Base-by-base conservation (phyloP, 2,113 vertebrate species). In the Charina bottae region DNA sequence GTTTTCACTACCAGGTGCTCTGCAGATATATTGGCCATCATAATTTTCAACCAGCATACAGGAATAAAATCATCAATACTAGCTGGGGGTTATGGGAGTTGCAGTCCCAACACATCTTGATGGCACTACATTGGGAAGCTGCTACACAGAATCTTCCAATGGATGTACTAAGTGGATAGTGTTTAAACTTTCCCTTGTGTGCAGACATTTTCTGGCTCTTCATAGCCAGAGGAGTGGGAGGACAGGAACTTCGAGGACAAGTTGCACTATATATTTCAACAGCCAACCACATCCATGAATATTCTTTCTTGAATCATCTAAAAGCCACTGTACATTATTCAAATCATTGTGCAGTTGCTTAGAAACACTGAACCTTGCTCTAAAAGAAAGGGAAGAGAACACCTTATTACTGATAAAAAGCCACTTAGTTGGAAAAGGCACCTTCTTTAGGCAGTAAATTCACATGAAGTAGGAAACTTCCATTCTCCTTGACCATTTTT, bases 301-400 rank as follows among this genome's bases (percentile, higher is more conserved):
- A 86, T 90, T 90, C 24, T 87, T 56, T 60, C 55, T 60, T 83
- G 62, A 11, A 83, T 55, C 42, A 78, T 94, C 93, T 42, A 54
- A 62, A 59, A 83, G 56, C 42, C 85, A 93, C 87, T 86, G 46
- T 93, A 84, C 46, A 37, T 93, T 87, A 83, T 90, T 90, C 92
- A 83, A 60, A 83, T 83, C 55, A 78, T 83, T 83, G 68, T 88
- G 85, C 64, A 93, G 92, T 97, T 94, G 89, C 33, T 68, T 46
- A 90, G 85, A 95, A 91, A 92, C 1, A 92, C 54, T 89, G 85
- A 90, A 93, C 68, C 91, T 93, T 95, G 89, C 64, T 62, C 90
- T 83, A 91, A 21, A 92, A 72, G 23, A 23, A 28, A 59, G 23
- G 78, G 37, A 60, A 23, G 4, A 53, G 3, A 42, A 0, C n/a